Evolutionary conservation across 2,797 vertebrate species (phyloP), one percentile per base, ranked within the genome.

Genomic region (Xerus rutilus): DNA sequence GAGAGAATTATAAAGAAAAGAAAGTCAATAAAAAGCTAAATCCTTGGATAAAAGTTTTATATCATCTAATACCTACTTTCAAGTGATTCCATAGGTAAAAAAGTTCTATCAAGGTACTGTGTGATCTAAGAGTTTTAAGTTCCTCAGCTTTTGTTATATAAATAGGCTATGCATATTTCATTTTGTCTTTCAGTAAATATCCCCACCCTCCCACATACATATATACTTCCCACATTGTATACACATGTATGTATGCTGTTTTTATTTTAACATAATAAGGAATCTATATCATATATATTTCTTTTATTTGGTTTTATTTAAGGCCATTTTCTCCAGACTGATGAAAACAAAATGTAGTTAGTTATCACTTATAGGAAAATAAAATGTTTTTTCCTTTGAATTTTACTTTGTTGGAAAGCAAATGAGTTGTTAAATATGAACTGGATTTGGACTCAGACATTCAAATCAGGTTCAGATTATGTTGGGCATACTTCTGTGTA

Each of bases 21-120:
- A 96, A 78, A 49, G 23, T 77, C 72, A 91, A 81, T 82, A 92
- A 96, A 97, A 81, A 78, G 23, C 70, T 96, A 95, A 96, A 78
- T 86, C 89, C 64, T 96, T 90, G 62, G 65, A 94, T 21, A 95
- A 23, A 79, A 89, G 78, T 28, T 96, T 93, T 94, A 12, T 67
- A 94, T 94, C 3, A 72, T 70, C 59, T 95, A 94, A 62, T 74
- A 84, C 28, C 52, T 17, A 70, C 73, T 92, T 94, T 86, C 18
- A 91, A 74, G 23, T 14, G 39, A 89, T 94, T 96, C 57, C 97
- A 11, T 89, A 49, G 45, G 69, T 59, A 70, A 86, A 89, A 93
- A 86, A 28, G 23, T 86, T 96, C 87, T 89, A 35, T 92, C 45
- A 84, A 64, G 45, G 13, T 91, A 47, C 69, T 94, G 6, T 89